Percentiles rank a stretch among this genome's conserved stretches.
Evolutionary conservation across 2,113 vertebrate species (phyloP).

Genomic region (Larimichthys crocea): DNA sequence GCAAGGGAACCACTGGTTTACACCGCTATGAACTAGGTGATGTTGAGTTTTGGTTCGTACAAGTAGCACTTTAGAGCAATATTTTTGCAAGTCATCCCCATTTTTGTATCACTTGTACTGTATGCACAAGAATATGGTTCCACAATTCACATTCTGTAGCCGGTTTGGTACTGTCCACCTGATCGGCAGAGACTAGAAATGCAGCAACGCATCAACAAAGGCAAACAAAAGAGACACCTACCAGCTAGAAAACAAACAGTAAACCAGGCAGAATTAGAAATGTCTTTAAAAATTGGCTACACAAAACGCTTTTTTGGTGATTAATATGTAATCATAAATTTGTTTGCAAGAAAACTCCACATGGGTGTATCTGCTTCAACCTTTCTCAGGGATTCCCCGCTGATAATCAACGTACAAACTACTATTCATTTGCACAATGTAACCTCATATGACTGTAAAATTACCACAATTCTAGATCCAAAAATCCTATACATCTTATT

Average conservation of each 20-base stretch:
- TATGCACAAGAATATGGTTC: too few relatives aligned
- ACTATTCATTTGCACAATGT: background rate
- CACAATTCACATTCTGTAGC: too few relatives aligned
- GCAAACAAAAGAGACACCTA: background rate
- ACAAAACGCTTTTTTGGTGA: too few relatives aligned
- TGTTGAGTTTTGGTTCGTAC: too few relatives aligned
- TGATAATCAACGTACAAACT: background rate
- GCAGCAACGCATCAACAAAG: background rate
- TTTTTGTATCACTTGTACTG: too few relatives aligned
- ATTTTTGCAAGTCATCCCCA: too few relatives aligned
- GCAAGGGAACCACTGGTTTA: background rate
- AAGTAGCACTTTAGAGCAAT: too few relatives aligned
- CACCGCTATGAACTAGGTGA: too few relatives aligned
- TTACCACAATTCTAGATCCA: background rate
- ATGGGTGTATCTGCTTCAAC: background rate
- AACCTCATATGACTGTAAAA: background rate
- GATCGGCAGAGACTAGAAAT: too few relatives aligned
- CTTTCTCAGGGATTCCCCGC: background rate
- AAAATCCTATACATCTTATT: background rate
- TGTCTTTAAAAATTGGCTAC: too few relatives aligned
- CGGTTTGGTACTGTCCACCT: too few relatives aligned
- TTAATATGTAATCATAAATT: background rate
- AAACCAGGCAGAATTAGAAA: background rate
- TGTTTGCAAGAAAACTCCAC: background rate
- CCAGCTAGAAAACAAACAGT: background rate